phyloP scores from a whole-genome alignment of 2,113 vertebrate genomes.

The Psittacula cyanocephala region DNA sequence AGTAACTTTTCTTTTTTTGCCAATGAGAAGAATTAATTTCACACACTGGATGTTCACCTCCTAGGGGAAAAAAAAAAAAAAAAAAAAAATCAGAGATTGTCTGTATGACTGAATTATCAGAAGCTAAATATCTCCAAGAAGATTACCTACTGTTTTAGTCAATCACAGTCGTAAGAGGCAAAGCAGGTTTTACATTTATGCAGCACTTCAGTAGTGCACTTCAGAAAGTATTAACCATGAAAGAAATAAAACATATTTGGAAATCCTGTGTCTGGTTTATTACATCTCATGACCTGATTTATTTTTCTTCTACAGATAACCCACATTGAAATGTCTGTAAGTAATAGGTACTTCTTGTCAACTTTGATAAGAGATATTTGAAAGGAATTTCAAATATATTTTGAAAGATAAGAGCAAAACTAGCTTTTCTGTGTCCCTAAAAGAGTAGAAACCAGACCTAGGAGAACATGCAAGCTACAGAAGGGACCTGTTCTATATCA shows the following conservation, averaged over 20 bases:
- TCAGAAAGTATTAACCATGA: conserved; percentile 38
- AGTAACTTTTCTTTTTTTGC: background rate
- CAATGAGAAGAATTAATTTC: background rate
- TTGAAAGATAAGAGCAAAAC: conserved; percentile 31
- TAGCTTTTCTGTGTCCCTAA: background rate
- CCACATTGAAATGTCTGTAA: conserved; percentile 38
- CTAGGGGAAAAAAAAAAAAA: too few relatives aligned
- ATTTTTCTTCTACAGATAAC: conserved; percentile 52
- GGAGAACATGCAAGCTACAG: background rate
- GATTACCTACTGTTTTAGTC: conserved; percentile 24
- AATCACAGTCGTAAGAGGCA: conserved; percentile 20
- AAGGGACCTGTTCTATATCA: background rate
- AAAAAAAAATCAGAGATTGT: background rate
- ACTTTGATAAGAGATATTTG: conserved; percentile 47
- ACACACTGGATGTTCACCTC: background rate
- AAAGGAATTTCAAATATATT: conserved; percentile 41
- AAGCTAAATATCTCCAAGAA: conserved; percentile 16
- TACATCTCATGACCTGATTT: conserved; percentile 54
- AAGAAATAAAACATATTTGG: conserved; percentile 43
- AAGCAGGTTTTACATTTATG: conserved; percentile 19
- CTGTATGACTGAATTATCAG: conserved; percentile 11
- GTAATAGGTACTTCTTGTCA: conserved; percentile 54
- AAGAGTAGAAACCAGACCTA: background rate
- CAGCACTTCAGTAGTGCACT: background rate
- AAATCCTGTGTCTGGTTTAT: conserved; percentile 42